Conservation (phyloP, 1,140 invertebrate genomes). For the Neotoxoptera formosana region DNA sequence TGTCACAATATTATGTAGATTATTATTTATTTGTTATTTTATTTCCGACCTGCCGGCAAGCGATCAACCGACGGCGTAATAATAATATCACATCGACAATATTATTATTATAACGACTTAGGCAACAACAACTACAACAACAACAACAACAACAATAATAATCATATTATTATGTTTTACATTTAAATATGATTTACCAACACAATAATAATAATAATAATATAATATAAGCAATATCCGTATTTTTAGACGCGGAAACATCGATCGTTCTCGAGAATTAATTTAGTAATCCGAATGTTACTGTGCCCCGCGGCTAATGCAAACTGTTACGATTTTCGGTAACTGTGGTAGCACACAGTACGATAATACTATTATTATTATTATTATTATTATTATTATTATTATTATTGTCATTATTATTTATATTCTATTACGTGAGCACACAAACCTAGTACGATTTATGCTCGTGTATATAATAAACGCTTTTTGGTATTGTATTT, state of each 20-base stretch:
- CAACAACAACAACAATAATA: not conserved
- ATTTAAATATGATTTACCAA: not conserved
- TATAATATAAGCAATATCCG: not conserved
- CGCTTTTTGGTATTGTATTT: not conserved
- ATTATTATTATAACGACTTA: not conserved
- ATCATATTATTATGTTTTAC: too few relatives aligned
- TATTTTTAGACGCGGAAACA: not conserved
- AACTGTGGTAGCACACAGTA: not conserved
- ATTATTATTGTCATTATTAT: constrained; percentile 12
- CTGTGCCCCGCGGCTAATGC: not conserved
- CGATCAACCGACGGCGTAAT: not conserved
- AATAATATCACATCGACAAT: not conserved
- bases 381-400: too few relatives aligned
- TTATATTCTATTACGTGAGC: not conserved
- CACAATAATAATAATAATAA: not conserved
- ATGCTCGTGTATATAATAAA: constrained; percentile 4
- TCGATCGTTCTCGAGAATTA: not conserved
- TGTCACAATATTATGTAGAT: too few relatives aligned
- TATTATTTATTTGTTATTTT: not conserved
- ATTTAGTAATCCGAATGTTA: not conserved
- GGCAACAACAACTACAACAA: too few relatives aligned
- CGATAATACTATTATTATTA: constrained; percentile 2
- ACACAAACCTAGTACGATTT: not conserved
- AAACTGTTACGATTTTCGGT: not conserved
- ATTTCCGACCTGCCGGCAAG: not conserved